phyloP scores from a whole-genome alignment of 2,888 invertebrate species.

The Agrochola circellaris region DNA sequence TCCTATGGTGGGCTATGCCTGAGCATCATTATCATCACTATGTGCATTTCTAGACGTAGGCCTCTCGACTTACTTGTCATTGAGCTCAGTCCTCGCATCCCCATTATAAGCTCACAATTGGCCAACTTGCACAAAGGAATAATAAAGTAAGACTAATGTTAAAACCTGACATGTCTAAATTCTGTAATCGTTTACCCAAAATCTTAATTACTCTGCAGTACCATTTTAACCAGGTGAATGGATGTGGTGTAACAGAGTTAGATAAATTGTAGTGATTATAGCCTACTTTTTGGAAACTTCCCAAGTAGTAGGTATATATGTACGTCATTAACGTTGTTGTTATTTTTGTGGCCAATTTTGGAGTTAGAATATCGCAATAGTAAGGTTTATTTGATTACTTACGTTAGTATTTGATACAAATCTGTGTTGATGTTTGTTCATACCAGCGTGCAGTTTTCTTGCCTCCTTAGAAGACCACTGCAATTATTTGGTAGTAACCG shows the following conservation, averaged over 20 bases:
- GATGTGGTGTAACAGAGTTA: constrained; percentile 48
- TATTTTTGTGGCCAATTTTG: constrained; percentile 20
- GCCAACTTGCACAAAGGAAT: neutral
- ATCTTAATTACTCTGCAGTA: constrained; percentile 62
- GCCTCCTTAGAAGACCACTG: neutral
- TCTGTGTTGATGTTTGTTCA: neutral
- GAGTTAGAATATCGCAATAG: neutral
- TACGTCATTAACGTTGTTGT: constrained; percentile 33
- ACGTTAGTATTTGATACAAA: neutral
- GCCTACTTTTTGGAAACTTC: constrained; percentile 57
- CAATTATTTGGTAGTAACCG: neutral
- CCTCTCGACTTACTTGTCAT: neutral
- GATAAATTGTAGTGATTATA: constrained; percentile 61
- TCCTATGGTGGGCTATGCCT: neutral
- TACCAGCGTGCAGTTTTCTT: neutral
- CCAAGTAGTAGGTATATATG: constrained; percentile 43
- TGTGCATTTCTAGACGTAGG: no score
- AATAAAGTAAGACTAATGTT: constrained; percentile 14
- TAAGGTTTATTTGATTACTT: constrained; percentile 3
- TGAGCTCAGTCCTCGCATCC: neutral
- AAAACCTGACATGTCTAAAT: constrained; percentile 30
- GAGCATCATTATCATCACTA: no score
- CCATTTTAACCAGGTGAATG: constrained; percentile 58
- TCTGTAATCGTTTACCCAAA: constrained; percentile 52
- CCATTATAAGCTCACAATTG: neutral